phyloP scores from a whole-genome alignment of 2,888 invertebrate genomes.

The Thysanoteuthis rhombus region DNA sequence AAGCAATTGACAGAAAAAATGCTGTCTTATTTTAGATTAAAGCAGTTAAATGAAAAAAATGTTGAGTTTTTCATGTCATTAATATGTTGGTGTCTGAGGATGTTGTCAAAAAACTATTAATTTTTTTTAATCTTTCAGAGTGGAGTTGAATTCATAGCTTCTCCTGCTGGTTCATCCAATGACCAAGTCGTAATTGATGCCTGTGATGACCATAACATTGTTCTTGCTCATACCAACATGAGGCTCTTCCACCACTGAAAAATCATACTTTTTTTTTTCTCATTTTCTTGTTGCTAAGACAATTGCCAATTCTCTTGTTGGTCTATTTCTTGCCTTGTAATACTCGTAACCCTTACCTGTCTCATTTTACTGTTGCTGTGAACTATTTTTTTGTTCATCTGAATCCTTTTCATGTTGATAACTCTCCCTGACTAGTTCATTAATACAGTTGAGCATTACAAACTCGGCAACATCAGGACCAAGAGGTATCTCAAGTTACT shows the following conservation, averaged over 20 bases:
- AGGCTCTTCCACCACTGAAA: slow-evolving; percentile 92
- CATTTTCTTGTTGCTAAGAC: not conserved
- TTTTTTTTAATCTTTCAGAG: slow-evolving; percentile 76
- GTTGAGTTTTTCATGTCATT: not conserved
- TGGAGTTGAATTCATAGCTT: slow-evolving; percentile 91
- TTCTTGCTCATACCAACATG: slow-evolving; percentile 86
- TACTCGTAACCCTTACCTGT: not conserved
- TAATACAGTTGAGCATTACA: too few relatives aligned
- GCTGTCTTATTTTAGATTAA: too few relatives aligned
- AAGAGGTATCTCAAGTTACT: too few relatives aligned
- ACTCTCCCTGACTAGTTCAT: too few relatives aligned
- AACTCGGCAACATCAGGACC: too few relatives aligned
- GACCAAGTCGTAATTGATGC: slow-evolving; percentile 89
- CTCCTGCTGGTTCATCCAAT: slow-evolving; percentile 93
- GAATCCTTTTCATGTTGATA: too few relatives aligned
- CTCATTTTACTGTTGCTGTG: not conserved
- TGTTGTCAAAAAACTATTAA: not conserved
- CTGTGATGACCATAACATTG: slow-evolving; percentile 89
- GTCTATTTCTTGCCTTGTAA: not conserved
- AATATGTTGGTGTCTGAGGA: too few relatives aligned
- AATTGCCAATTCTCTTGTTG: not conserved
- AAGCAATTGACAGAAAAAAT: too few relatives aligned
- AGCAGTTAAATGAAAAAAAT: too few relatives aligned
- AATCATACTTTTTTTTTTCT: not conserved
- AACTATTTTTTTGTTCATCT: too few relatives aligned